Evolutionary conservation across 2,113 vertebrate species (phyloP).

Genomic region (Laticauda colubrina): DNA sequence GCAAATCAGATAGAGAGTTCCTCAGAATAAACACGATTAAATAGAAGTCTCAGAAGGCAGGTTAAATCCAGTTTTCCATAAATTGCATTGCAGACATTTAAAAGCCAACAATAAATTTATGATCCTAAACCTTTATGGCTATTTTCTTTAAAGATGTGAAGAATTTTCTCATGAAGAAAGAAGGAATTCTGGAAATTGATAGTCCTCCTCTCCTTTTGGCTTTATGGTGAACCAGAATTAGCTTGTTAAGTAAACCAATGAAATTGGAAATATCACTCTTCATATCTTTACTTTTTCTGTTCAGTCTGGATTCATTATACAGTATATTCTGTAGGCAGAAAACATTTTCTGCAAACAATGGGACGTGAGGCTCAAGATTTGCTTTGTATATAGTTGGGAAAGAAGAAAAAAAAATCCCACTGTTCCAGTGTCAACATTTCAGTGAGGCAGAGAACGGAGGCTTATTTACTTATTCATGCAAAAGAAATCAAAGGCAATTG

Average conservation of each 20-base stretch:
- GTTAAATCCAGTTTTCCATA: not conserved
- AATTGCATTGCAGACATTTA: not conserved
- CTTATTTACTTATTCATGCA: conserved; percentile 24
- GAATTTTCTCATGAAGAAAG: not conserved
- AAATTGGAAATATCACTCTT: conserved; percentile 46
- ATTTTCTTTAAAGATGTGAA: not conserved
- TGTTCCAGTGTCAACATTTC: conserved; percentile 43
- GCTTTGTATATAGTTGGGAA: conserved; percentile 40
- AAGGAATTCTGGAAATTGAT: not conserved
- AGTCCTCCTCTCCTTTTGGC: conserved; percentile 35
- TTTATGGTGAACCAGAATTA: conserved; percentile 14
- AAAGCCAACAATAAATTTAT: not conserved
- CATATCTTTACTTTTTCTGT: conserved; percentile 39
- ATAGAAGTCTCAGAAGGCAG: conserved; percentile 22
- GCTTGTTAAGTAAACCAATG: conserved; percentile 41
- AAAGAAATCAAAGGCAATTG: conserved; percentile 44
- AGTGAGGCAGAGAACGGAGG: conserved; percentile 11
- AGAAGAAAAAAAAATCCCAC: conserved; percentile 27
- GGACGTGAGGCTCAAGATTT: not conserved
- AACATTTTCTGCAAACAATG: not conserved
- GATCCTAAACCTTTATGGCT: conserved; percentile 12
- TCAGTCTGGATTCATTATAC: conserved; percentile 42
- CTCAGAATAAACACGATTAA: conserved; percentile 38
- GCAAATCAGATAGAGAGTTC: conserved; percentile 15
- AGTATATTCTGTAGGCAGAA: conserved; percentile 30